Conservation (phyloP, 2,888 invertebrate genomes). For the Ormyrus rosae region DNA sequence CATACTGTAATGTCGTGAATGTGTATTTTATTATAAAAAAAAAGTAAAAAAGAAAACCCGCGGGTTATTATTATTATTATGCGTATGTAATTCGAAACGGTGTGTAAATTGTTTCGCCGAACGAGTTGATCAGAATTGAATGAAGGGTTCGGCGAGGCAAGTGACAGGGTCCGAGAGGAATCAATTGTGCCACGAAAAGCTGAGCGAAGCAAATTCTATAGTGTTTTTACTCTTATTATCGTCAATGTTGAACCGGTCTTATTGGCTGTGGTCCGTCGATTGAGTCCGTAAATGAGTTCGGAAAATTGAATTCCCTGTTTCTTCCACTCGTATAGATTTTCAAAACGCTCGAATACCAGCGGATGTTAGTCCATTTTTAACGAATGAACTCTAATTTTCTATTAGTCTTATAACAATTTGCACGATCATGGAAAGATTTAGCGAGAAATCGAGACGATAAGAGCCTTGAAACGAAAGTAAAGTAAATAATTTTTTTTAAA, state of each 20-base stretch:
- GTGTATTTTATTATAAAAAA: conserved; percentile 72
- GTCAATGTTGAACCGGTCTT: conserved; percentile 42
- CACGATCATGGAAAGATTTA: not conserved
- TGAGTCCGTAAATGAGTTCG: conserved; percentile 42
- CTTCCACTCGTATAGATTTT: not conserved
- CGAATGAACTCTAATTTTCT: too few species aligned
- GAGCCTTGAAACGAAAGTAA: conserved; percentile 57
- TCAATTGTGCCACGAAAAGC: conserved; percentile 63
- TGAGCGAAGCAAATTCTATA: conserved; percentile 51
- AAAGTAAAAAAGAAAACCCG: conserved; percentile 50
- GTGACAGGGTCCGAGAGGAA: conserved; percentile 37
- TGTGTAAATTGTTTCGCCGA: conserved; percentile 47
- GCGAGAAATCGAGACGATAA: conserved; percentile 27
- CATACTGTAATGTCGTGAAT: conserved; percentile 69
- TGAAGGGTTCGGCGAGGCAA: conserved; percentile 20
- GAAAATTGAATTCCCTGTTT: conserved; percentile 17
- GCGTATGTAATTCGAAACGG: conserved; percentile 37
- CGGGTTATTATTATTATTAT: conserved; percentile 44
- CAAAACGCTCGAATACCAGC: not conserved
- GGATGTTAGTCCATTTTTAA: too few species aligned
- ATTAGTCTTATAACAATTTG: too few species aligned
- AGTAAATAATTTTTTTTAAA: too few species aligned
- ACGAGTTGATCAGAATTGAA: conserved; percentile 40
- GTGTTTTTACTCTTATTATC: conserved; percentile 55
- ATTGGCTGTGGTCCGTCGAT: conserved; percentile 50